Base-by-base conservation (phyloP, 2,113 vertebrate genomes). In the Polyodon spathula region DNA sequence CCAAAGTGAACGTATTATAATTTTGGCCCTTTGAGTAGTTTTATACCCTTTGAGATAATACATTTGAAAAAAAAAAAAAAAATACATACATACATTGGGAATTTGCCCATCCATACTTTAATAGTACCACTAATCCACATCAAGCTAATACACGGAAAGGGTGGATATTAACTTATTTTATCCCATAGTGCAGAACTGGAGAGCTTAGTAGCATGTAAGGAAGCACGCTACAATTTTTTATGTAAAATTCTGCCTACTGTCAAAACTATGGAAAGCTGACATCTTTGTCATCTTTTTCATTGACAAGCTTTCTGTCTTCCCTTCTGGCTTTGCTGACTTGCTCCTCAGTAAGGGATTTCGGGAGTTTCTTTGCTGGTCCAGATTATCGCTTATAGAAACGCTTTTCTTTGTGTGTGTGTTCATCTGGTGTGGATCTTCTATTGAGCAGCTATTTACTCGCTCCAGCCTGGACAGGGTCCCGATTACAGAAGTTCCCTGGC, bases 361-460 rank as follows among this genome's bases (percentile, higher is more conserved):
- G 43, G 91, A 72, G 48, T 87, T 90, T 67, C 88, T 78, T 74
- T 92, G 90, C 64, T 90, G 87, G 85, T 99, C 95, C 64, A 97
- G 94, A 81, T 88, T 93, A 78, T 98, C 96, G 0, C 94, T 96
- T 84, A 97, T 95, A 39, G 96, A 99, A 78, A 93, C 90, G 83
- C 94, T 98, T 82, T 97, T 97, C 61, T 89, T 85, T 40, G 94
- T 86, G 75, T 93, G 92, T 6, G 87, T 84, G 75, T 91, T 87
- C 27, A 89, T 66, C 2, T 61, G 71, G 50, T 84, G 90, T 63
- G 94, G 91, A 75, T 95, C 94, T 42, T 97, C 94, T 6, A 93
- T 94, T 1, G 92, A 95, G 84, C 94, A 97, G 76, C 94, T 97
- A 80, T 97, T 98, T 68, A 93, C 93, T 12, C 94, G 77, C 80